Conservation (phyloP, 2,888 invertebrate species). For the Drosophila gaucha region DNA sequence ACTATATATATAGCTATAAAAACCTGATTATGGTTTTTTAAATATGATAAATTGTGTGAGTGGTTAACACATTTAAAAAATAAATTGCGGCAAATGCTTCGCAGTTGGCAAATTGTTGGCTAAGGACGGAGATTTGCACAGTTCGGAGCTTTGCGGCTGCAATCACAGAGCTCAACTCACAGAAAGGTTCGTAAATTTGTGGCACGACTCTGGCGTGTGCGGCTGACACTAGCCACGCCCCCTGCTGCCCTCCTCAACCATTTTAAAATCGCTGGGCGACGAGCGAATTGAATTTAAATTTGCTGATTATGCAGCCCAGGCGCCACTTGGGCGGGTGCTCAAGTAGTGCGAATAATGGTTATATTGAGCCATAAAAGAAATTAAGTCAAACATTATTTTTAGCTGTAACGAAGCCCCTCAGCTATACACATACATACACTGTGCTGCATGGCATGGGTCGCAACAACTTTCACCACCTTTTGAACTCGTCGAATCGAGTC, state of each 20-base stretch:
- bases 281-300: slow-evolving; percentile 83
- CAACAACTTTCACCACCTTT: slow-evolving; percentile 76
- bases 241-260: slow-evolving; percentile 1
- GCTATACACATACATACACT: neutral
- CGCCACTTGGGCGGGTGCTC: slow-evolving; percentile 33
- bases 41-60: slow-evolving; percentile 84
- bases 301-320: slow-evolving; percentile 74
- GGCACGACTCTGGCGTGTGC: slow-evolving; percentile 51
- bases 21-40: slow-evolving; percentile 77
- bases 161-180: neutral
- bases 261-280: slow-evolving; percentile 46
- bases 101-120: slow-evolving; percentile 31
- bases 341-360: slow-evolving; percentile 80
- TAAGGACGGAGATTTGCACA: slow-evolving; percentile 11
- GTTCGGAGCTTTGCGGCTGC: neutral
- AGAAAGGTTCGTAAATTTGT: slow-evolving; percentile 58
- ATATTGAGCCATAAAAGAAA: slow-evolving; percentile 79
- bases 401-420: slow-evolving; percentile 18
- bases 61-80: too few relatives aligned
- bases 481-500: slow-evolving; percentile 27
- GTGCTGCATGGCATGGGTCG: slow-evolving; percentile 25
- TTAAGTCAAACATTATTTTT: slow-evolving; percentile 77
- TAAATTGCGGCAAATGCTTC: slow-evolving; percentile 62
- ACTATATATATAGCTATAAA: neutral
- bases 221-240: slow-evolving; percentile 57